Percentiles rank a stretch among this genome's conserved stretches.
These are phyloP conservation scores for Heliconius himera DNA, from an alignment of 1,140 invertebrate species.

Conservation along the genomic window DNA sequence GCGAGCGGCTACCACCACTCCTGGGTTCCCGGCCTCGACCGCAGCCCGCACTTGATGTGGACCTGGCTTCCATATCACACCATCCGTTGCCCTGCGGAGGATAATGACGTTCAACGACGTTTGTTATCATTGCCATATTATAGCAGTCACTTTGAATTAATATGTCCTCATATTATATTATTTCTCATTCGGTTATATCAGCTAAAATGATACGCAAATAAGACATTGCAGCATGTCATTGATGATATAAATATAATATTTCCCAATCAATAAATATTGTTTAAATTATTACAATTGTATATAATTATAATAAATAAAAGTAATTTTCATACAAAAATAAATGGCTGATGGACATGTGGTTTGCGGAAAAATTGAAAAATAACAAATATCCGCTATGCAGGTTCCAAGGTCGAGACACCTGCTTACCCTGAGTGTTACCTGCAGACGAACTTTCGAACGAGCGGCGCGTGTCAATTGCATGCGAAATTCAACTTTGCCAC, in stretches of 20 bases:
- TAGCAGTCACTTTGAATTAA: constrained; percentile 50
- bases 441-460: constrained; percentile 67
- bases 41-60: constrained; percentile 58
- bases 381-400: constrained; percentile 63
- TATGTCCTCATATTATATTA: constrained; percentile 47
- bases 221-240: background rate
- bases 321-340: background rate
- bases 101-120: constrained; percentile 65
- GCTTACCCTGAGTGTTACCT: constrained; percentile 64
- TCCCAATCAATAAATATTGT: background rate
- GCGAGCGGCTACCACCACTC: constrained; percentile 69
- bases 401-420: constrained; percentile 66
- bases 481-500: background rate
- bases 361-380: constrained; percentile 70
- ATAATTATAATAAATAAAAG: constrained; percentile 2
- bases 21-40: constrained; percentile 68
- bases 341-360: constrained; percentile 20
- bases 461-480: constrained; percentile 52
- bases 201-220: background rate
- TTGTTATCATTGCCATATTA: constrained; percentile 52
- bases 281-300: background rate
- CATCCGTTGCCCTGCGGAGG: constrained; percentile 67
- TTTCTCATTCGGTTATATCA: constrained; percentile 38
- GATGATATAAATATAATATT: background rate
- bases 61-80: constrained; percentile 67